These are phyloP conservation scores for Bombus confusus DNA, from an alignment of 1,140 invertebrate genomes.

Conservation along the genomic window DNA sequence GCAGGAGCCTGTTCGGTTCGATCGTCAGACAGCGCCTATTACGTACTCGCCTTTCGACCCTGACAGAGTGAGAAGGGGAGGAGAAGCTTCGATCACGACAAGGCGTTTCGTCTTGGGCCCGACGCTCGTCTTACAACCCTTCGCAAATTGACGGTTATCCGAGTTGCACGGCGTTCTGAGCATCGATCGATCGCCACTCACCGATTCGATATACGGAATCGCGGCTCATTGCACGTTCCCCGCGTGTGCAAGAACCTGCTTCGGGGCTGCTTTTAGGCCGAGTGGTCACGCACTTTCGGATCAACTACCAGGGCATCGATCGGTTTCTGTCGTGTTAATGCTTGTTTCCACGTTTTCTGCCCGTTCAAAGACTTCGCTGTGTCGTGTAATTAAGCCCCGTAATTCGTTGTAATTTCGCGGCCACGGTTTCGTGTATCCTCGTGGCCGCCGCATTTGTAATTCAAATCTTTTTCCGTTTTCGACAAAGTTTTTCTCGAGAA, in stretches of 20 bases:
- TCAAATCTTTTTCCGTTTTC: not conserved
- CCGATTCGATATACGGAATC: constrained; percentile 65
- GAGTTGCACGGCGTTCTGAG: constrained; percentile 41
- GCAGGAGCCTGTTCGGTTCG: constrained; percentile 45
- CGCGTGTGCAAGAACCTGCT: constrained; percentile 45
- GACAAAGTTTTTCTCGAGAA: not conserved
- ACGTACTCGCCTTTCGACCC: constrained; percentile 47
- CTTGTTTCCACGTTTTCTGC: constrained; percentile 25
- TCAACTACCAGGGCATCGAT: constrained; percentile 54
- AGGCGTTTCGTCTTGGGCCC: constrained; percentile 58
- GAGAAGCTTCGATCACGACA: constrained; percentile 48
- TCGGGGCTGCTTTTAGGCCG: constrained; percentile 48
- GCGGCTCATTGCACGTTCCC: constrained; percentile 35
- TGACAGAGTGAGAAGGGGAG: constrained; percentile 26
- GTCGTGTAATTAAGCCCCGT: constrained; percentile 18
- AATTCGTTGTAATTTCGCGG: constrained; percentile 8
- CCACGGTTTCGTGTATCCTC: constrained; percentile 9
- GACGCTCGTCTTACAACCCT: constrained; percentile 56
- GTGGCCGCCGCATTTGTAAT: not conserved
- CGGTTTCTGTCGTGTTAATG: constrained; percentile 42
- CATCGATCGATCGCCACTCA: constrained; percentile 66
- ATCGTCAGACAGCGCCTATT: constrained; percentile 60
- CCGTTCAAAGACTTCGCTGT: not conserved
- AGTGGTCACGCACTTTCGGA: constrained; percentile 58
- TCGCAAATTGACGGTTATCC: constrained; percentile 67